Percentiles rank a stretch among this genome's conserved stretches.
Evolutionary conservation across 2,888 invertebrate genomes (phyloP).

Genomic region (Calephelis perditalis): DNA sequence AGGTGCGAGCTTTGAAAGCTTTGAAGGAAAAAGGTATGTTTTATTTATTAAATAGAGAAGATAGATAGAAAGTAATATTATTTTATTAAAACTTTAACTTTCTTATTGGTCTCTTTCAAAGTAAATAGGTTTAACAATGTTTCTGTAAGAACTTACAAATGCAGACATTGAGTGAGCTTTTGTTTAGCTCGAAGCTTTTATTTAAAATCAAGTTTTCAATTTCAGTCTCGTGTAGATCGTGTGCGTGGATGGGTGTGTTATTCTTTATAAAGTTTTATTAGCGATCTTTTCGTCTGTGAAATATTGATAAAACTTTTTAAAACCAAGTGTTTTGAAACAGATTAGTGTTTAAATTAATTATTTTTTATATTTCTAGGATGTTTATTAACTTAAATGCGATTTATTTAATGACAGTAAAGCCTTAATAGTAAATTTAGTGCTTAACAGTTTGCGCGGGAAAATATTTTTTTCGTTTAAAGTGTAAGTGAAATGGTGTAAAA

Average conservation of each 20-base stretch:
- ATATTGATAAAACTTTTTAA: background rate
- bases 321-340: too few relatives aligned
- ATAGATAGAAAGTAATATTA: too few relatives aligned
- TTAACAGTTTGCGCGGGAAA: conserved; percentile 25
- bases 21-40: too few relatives aligned
- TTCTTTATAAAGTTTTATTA: background rate
- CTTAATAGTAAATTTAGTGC: conserved; percentile 18
- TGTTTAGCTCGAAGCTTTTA: background rate
- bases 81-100: too few relatives aligned
- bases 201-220: conserved; percentile 5
- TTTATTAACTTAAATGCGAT: too few relatives aligned
- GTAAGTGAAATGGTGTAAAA: conserved; percentile 45
- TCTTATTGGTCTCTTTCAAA: too few relatives aligned
- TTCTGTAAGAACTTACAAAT: background rate
- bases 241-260: background rate
- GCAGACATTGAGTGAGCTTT: background rate
- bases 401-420: too few relatives aligned
- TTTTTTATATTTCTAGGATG: too few relatives aligned
- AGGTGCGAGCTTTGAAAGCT: too few relatives aligned
- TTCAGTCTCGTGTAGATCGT: background rate
- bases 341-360: too few relatives aligned
- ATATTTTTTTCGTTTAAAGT: conserved; percentile 24
- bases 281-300: conserved; percentile 10
- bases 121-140: too few relatives aligned
- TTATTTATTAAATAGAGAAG: too few relatives aligned